Percentiles rank a stretch among this genome's conserved stretches.
Evolutionary conservation across 2,797 vertebrate species (phyloP).

Genomic region (Heliangelus exortis): DNA sequence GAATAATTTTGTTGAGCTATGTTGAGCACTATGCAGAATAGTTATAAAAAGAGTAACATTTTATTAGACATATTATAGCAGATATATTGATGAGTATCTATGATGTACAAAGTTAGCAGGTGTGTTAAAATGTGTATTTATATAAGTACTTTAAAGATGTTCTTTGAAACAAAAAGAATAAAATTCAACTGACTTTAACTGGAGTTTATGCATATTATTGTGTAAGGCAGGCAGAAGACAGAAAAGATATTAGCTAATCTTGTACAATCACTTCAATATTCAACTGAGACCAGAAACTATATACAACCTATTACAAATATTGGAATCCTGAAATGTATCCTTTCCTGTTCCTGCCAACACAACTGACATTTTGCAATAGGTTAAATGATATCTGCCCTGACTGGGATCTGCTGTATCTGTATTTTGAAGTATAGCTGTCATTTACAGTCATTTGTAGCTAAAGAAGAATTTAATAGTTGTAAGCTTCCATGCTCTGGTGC

Average conservation of each 20-base stretch:
- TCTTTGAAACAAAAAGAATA: background rate
- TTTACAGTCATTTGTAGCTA: background rate
- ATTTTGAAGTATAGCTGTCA: constrained; percentile 1
- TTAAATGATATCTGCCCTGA: background rate
- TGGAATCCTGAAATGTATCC: background rate
- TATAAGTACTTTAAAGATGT: background rate
- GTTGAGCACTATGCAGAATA: background rate
- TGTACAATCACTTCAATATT: background rate
- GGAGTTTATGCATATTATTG: background rate
- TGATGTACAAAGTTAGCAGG: background rate
- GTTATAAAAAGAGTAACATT: background rate
- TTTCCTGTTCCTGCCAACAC: background rate
- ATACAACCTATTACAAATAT: background rate
- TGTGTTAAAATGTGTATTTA: background rate
- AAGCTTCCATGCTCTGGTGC: background rate
- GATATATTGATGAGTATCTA: background rate
- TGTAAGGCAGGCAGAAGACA: background rate
- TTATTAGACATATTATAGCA: background rate
- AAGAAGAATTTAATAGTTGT: background rate
- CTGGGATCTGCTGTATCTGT: background rate
- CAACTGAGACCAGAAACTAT: background rate
- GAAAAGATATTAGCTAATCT: background rate
- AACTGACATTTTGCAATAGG: background rate
- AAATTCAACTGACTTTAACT: background rate
- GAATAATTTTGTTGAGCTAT: background rate